These are phyloP conservation scores for Drosophila atripex DNA, from an alignment of 2,888 invertebrate species.

Conservation along the genomic window DNA sequence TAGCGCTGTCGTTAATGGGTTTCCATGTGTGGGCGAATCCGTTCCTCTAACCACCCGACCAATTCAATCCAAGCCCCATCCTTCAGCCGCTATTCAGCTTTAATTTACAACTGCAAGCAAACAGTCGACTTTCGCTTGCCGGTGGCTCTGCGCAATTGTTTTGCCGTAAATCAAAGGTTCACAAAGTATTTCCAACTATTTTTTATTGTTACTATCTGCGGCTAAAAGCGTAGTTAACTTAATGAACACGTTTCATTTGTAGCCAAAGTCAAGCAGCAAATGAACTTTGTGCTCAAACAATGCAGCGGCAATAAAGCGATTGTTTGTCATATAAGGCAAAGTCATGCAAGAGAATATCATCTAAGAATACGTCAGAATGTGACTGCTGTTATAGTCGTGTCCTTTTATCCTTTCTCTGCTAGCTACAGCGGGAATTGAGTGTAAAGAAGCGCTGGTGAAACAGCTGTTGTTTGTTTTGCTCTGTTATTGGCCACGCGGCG, in stretches of 20 bases:
- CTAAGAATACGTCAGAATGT: not conserved
- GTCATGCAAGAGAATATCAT: not conserved
- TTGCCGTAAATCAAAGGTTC: conserved; percentile 43
- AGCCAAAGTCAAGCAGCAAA: conserved; percentile 36
- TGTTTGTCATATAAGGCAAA: conserved; percentile 31
- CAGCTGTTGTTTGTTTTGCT: conserved; percentile 71
- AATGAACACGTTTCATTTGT: conserved; percentile 45
- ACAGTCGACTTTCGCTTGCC: conserved; percentile 17
- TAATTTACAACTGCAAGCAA: conserved; percentile 38
- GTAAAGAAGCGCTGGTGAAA: conserved; percentile 9
- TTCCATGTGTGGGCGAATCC: conserved; percentile 11
- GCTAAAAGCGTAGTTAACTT: conserved; percentile 54
- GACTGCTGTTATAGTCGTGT: conserved; percentile 42
- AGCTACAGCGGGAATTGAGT: conserved; percentile 43
- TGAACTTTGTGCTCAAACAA: conserved; percentile 35
- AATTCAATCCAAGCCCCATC: not conserved
- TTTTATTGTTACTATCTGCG: conserved; percentile 26
- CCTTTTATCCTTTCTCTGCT: conserved; percentile 47
- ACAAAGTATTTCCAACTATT: conserved; percentile 33
- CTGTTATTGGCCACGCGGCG: conserved; percentile 24
- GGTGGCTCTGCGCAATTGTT: conserved; percentile 32
- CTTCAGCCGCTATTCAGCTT: conserved; percentile 24
- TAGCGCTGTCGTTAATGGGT: conserved; percentile 72
- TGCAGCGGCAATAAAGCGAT: conserved; percentile 34
- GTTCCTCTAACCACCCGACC: not conserved